phyloP scores from a whole-genome alignment of 2,888 invertebrate species.

The Oscheius sp. region DNA sequence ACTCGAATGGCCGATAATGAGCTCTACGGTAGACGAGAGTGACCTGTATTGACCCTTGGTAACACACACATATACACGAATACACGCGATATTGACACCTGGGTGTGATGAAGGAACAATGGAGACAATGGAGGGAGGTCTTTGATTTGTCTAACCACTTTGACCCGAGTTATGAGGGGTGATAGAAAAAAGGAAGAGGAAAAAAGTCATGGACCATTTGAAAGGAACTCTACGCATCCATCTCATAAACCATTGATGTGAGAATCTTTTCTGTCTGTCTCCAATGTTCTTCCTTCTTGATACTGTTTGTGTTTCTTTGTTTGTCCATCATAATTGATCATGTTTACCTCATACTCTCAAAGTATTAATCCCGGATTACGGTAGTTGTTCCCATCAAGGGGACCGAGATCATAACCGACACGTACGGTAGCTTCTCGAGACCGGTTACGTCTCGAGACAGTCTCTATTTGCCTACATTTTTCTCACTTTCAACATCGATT shows the following conservation, averaged over 20 bases:
- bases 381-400: not conserved
- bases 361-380: conserved; percentile 21
- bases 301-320: conserved; percentile 7
- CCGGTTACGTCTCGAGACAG: conserved; percentile 9
- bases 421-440: conserved; percentile 7
- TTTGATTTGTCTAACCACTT: not conserved
- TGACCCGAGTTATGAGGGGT: not conserved
- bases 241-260: not conserved
- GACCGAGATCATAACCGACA: not conserved
- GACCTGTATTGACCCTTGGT: conserved; percentile 18
- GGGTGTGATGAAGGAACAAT: not conserved
- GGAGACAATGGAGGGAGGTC: not conserved
- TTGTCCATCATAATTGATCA: conserved; percentile 13
- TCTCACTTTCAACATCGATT: conserved; percentile 22
- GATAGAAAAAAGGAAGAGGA: not conserved
- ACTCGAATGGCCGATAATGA: conserved; percentile 18
- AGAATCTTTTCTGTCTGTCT: not conserved
- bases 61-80: not conserved
- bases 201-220: too few species aligned
- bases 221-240: too few species aligned
- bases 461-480: conserved; percentile 21
- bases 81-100: conserved; percentile 30
- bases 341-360: conserved; percentile 5
- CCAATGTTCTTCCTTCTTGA: not conserved
- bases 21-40: conserved; percentile 13